Base-by-base conservation (phyloP, 1,140 invertebrate genomes). In the Halotydeus destructor region DNA sequence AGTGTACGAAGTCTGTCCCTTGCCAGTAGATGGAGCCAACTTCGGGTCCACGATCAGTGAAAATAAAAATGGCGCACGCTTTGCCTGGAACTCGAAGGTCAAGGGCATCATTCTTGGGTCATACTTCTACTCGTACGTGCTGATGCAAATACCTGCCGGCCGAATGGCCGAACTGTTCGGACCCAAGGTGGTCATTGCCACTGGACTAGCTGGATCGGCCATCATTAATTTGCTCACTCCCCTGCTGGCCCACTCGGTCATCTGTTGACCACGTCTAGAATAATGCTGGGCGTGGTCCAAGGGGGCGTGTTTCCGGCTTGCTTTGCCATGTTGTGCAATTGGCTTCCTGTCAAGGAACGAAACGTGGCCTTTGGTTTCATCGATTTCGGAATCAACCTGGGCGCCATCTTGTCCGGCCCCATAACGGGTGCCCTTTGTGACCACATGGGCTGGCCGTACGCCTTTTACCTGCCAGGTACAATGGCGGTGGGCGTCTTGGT, bases 131-230 rank as follows among this genome's bases (percentile, higher is more conserved):
- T 23, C 23, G 8, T 44, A 44, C 16, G 27, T 44, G n/a, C 19
- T 18, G 12, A 42, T 41, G 3, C 38, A 44, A 22, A 44, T 44
- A 25, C 43, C 41, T 45, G 41, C 39, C 24, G 43, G 43, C 5
- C 40, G 40, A 23, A 21, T 44, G 39, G 25, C 43, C 9, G 43
- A 44, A 12, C 25, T 4, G 12, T 46, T 44, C 27, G 38, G 37
- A 2, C 23, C 40, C 12, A 43, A 45, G 22, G 27, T 23, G 23
- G 40, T 44, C 3, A 77, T 84, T 54, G 78, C 77, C 24, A 60
- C 72, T 49, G 79, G 81, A 22, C 75, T 89, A 25, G 70, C 76
- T 0, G 64, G 69, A 1, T 80, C 82, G 1, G 75, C 81, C 1
- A 56, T 85, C 5, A 60, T 86, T 14, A 44, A 80, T 0, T 56